These are phyloP conservation scores for Capitulum mitella DNA, from an alignment of 2,888 invertebrate species.

Conservation along the genomic window DNA sequence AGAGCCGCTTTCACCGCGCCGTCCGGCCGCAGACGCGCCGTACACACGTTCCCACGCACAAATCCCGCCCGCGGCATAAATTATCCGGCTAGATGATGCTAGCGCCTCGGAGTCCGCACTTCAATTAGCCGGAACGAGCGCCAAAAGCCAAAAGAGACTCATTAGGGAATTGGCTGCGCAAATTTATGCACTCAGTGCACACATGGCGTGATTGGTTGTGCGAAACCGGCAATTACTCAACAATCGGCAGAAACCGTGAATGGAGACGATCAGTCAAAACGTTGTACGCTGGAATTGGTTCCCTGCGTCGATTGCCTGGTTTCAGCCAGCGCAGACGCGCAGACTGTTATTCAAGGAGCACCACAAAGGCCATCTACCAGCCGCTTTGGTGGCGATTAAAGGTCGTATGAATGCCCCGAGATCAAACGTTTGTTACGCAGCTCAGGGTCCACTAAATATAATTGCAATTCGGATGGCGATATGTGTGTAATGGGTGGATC, in stretches of 20 bases:
- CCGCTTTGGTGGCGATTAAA: too few species aligned
- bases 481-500: too few species aligned
- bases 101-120: neutral
- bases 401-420: too few species aligned
- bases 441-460: too few species aligned
- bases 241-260: neutral
- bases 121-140: neutral
- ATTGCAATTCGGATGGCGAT: too few species aligned
- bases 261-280: neutral
- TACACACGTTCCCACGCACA: slow-evolving; percentile 3
- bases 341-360: too few species aligned
- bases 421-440: too few species aligned
- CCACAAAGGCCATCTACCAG: too few species aligned
- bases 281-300: too few species aligned
- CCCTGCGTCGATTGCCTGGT: too few species aligned
- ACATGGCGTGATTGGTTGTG: neutral
- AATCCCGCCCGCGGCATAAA: neutral
- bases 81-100: neutral
- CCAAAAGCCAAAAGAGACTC: neutral
- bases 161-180: neutral
- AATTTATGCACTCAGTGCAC: neutral
- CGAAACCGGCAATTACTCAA: neutral
- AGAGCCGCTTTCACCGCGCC: neutral
- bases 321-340: too few species aligned
- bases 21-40: too few species aligned